Evolutionary conservation across 2,113 vertebrate species (phyloP), one percentile per base, ranked within the genome.

Genomic region (Lophochroa leadbeateri): DNA sequence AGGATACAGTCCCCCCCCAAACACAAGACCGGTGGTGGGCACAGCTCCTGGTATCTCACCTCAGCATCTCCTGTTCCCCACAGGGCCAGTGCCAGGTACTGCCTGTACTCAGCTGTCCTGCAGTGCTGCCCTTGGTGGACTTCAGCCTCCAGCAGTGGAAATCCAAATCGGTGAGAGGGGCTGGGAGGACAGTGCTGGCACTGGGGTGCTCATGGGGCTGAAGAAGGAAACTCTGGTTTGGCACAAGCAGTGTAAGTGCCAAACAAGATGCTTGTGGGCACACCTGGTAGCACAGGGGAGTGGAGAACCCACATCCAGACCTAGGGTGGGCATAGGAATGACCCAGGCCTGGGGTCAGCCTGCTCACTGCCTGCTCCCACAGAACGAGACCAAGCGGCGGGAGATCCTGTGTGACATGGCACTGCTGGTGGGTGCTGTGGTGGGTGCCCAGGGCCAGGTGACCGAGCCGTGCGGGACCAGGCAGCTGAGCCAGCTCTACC

Each of bases 131-230:
- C 60, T 85, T 96, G 69, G 98, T 98, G 94, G 98, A 98, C 72
- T 95, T 98, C n/a, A 98, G 76, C 68, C 88, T 98, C 88, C 93
- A 90, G 94, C 94, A 98, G 86, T 98, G 98, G 98, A 98, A 96
- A 96, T 91, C 93, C 37, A 98, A 98, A 96, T 97, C 95, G 86
- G 98, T 98, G 95, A 98, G 98, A 95, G 82, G 92, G 89, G 92
- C 65, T 75, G 67, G 88, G 74, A 76, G 23, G 28, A 94, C 3
- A 28, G 70, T 67, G 20, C 82, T 71, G 57, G 49, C 69, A 65
- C 11, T 4, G 1, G 15, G 33, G 37, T 20, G 24, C 72, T 35
- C 49, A 11, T 0, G 2, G 44, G 58, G 47, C 41, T 49, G 61
- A 41, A 77, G 43, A 44, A 75, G 20, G 61, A 82, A 31, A 50